Base-by-base conservation (phyloP, 2,797 vertebrate genomes). In the Eulemur rubriventer region DNA sequence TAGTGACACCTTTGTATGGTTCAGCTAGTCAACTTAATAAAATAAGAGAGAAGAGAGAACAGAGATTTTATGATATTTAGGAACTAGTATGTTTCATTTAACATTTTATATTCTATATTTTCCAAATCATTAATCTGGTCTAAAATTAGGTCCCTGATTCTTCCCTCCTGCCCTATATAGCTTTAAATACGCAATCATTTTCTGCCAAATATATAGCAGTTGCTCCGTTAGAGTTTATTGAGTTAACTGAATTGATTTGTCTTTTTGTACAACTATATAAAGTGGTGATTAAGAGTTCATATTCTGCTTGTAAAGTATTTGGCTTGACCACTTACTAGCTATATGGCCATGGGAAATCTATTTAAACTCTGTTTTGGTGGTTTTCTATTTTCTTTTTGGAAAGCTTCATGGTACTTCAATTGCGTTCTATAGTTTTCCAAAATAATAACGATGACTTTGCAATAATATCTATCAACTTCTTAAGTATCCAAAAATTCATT, bases 101-200 rank as follows among this genome's bases (percentile, higher is more conserved):
- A 76, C 13, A 89, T 41, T 80, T 85, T 85, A 65, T 48, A 92
- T 65, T 92, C 95, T 65, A 81, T 84, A 20, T 89, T 93, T 82
- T 75, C 48, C 14, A 75, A 69, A 50, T 86, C 73, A 94, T 92
- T 94, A 91, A 89, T 91, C 7, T 80, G 33, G 12, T 55, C 41
- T 93, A 91, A 93, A 94, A 91, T 94, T 89, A 82, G 20, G 9
- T 78, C 2, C 6, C 75, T 86, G 41, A 61, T 95, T 95, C 89
- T 80, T 84, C 17, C 30, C 48, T 55, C 82, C 2, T 69, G 43
- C 20, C 55, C 73, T 28, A 73, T 10, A 73, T 1, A 57, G 10
- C 65, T 87, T 89, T 69, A 55, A 90, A 46, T 89, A 88, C 22
- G n/a, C 33, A 80, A 61, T 76, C 12, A 69, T 8, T 50, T 10